Evolutionary conservation across 2,113 vertebrate genomes (phyloP), one percentile per base, ranked within the genome.

Genomic region (Pituophis catenifer): DNA sequence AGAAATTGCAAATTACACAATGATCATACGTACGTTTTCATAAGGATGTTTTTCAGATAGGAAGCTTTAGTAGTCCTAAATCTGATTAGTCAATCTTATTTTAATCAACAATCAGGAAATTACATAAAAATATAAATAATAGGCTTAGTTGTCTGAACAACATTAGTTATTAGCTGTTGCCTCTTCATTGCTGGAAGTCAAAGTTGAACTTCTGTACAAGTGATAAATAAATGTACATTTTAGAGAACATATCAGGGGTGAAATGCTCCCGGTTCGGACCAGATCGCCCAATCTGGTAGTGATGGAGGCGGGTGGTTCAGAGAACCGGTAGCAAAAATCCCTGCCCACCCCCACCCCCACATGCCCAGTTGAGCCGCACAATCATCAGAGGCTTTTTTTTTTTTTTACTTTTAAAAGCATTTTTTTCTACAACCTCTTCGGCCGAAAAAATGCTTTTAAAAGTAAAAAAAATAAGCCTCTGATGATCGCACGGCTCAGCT

Each of bases 1-100:
- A 54, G 48, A 92, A 95, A 88, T 54, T 33, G 29, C 92, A 91
- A 85, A 93, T 59, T 86, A 93, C 15, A 90, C 59, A n/a, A 7
- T 86, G 75, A 33, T 88, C 93, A 93, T 24, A 21, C 2, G 1
- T 21, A 86, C 88, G 24, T 55, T 92, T 70, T 48, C 0, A 23
- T 90, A 93, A 90, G 89, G 93, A 92, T 13, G 90, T 8, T 95
- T 33, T 62, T 87, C 62, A 33, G 33, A 59, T 0, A 91, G 38
- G 95, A 90, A 86, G 48, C 8, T 92, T 94, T 65, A 0, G 0
- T n/a, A 95, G 81, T 8, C 88, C 38, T 81, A 38, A 81, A 81
- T 81, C 7, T 81, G 75, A 81, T 81, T 8, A 21, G 75, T 81
- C 33, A 81, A 44, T 81, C 33, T 81, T 38, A 44, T 44, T 81